Percentiles rank a stretch among this genome's conserved stretches.
phyloP scores from a whole-genome alignment of 2,888 invertebrate genomes.

The Hofmannophila pseudospretella region DNA sequence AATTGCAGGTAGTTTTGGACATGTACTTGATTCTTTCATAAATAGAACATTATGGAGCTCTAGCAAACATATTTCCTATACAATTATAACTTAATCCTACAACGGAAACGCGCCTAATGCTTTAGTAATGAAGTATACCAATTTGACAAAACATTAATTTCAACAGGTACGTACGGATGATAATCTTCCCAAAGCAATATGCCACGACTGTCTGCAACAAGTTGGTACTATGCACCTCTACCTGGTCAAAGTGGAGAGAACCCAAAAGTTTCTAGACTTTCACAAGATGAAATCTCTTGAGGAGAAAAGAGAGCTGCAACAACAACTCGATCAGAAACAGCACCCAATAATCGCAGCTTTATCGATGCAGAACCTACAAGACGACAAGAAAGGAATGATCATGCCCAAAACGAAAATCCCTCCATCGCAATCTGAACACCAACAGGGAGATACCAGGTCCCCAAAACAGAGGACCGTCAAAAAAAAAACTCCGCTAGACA shows the following conservation, averaged over 20 bases:
- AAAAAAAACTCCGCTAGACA: conserved; percentile 46
- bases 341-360: conserved; percentile 36
- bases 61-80: too few relatives aligned
- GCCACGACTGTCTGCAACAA: conserved; percentile 69
- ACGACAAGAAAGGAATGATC: conserved; percentile 18
- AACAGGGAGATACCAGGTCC: conserved; percentile 51
- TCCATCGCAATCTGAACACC: conserved; percentile 35
- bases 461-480: conserved; percentile 27
- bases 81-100: too few relatives aligned
- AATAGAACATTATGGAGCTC: too few relatives aligned
- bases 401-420: conserved; percentile 18
- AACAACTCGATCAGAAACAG: conserved; percentile 20
- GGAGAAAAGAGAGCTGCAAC: conserved; percentile 33
- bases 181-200: conserved; percentile 67
- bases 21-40: too few relatives aligned
- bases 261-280: conserved; percentile 66
- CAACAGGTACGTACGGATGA: conserved; percentile 59
- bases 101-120: too few relatives aligned
- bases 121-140: too few relatives aligned
- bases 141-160: too few relatives aligned
- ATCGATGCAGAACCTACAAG: conserved; percentile 31
- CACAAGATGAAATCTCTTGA: conserved; percentile 49
- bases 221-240: conserved; percentile 56
- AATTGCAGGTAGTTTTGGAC: too few relatives aligned
- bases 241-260: conserved; percentile 64